Evolutionary conservation across 2,797 vertebrate species (phyloP).

Genomic region (Clarias platycephalus): DNA sequence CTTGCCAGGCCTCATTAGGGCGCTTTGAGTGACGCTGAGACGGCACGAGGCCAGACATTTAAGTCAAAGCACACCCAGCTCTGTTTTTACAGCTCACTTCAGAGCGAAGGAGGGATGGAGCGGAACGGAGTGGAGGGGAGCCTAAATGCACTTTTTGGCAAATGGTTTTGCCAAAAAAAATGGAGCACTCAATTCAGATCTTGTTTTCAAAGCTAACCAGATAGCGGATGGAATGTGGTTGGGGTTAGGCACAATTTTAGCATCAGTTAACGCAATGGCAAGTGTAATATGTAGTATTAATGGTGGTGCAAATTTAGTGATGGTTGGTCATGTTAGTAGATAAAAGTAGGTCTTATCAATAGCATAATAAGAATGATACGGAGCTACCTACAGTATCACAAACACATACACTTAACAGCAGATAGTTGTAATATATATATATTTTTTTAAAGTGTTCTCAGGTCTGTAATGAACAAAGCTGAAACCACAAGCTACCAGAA

Average conservation of each 20-base stretch:
- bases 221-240: constrained; percentile 15
- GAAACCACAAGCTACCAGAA: background rate
- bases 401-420: background rate
- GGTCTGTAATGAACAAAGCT: background rate
- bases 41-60: constrained; percentile 37
- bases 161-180: constrained; percentile 8
- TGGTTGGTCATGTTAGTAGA: background rate
- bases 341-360: background rate
- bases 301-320: background rate
- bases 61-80: constrained; percentile 25
- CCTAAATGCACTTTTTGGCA: constrained; percentile 46
- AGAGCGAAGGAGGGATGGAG: constrained; percentile 22
- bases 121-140: constrained; percentile 7
- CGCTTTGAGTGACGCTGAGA: constrained; percentile 39
- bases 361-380: background rate
- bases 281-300: background rate
- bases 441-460: background rate
- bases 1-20: constrained; percentile 42
- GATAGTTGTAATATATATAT: background rate
- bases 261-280: background rate
- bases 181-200: background rate
- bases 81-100: constrained; percentile 46
- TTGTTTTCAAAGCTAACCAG: background rate
- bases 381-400: background rate
- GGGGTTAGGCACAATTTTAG: background rate